Evolutionary conservation across 2,797 vertebrate species (phyloP).

Genomic region (Lepilemur septentrionalis): DNA sequence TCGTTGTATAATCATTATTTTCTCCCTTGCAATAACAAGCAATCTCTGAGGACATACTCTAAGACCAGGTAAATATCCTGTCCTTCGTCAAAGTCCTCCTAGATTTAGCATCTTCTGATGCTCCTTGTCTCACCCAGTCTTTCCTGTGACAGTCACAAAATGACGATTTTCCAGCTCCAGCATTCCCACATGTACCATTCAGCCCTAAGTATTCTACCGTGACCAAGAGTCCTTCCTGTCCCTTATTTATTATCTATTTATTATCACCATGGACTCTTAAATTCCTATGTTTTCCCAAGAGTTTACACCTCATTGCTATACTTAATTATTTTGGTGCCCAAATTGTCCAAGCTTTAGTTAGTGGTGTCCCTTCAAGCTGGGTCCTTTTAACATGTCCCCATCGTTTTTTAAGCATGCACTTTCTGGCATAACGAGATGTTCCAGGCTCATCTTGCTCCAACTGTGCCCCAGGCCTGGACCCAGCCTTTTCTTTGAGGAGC

Average conservation of each 20-base stretch:
- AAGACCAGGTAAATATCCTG: background rate
- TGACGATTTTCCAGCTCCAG: background rate
- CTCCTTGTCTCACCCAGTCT: background rate
- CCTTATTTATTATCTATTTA: background rate
- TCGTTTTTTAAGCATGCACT: background rate
- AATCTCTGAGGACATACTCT: background rate
- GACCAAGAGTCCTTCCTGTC: background rate
- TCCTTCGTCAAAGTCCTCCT: background rate
- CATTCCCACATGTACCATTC: background rate
- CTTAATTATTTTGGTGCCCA: background rate
- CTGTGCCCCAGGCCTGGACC: background rate
- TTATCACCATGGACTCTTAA: background rate
- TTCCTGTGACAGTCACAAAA: background rate
- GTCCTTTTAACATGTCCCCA: background rate
- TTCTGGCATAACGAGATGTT: background rate
- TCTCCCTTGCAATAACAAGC: background rate
- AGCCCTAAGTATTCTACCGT: background rate
- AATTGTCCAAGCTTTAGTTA: background rate
- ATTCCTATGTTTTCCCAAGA: background rate
- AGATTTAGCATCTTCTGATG: background rate
- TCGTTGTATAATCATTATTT: background rate
- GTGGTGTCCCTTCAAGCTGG: background rate
- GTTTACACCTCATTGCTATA: background rate
- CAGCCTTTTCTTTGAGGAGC: background rate
- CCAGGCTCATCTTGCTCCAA: background rate